A percentile compares a stretch with the other conserved stretches of the same genome.
Conservation (phyloP, 2,888 invertebrate species). For the Stenichneumon culpator region DNA sequence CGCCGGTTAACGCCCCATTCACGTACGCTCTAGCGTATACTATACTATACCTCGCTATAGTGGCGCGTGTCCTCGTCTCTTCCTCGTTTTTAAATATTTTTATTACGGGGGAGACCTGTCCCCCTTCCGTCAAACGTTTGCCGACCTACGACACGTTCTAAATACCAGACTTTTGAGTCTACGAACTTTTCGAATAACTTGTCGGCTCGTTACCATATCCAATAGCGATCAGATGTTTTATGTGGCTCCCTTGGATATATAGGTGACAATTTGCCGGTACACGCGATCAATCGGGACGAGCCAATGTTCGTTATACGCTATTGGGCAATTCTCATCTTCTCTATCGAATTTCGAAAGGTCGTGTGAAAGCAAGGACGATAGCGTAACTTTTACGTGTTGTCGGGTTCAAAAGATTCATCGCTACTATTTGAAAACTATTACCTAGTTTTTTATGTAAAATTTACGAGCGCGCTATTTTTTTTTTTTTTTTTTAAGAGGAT, state of each 20-base stretch:
- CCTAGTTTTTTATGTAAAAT: constrained; percentile 48
- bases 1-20: constrained; percentile 81
- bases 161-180: constrained; percentile 73
- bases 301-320: neutral
- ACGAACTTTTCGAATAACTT: constrained; percentile 70
- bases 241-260: neutral
- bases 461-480: constrained; percentile 17
- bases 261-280: neutral
- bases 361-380: constrained; percentile 61
- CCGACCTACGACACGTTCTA: constrained; percentile 82
- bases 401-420: constrained; percentile 53
- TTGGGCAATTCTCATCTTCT: constrained; percentile 35
- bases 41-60: constrained; percentile 40
- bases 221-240: constrained; percentile 59
- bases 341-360: constrained; percentile 56
- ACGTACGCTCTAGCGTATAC: constrained; percentile 73
- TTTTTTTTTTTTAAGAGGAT: constrained; percentile 12
- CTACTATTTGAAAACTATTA: constrained; percentile 27
- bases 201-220: constrained; percentile 53
- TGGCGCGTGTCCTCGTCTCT: constrained; percentile 47
- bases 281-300: neutral
- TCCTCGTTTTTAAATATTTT: constrained; percentile 70
- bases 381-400: constrained; percentile 30
- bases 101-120: constrained; percentile 74
- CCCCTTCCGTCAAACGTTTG: constrained; percentile 41